Evolutionary conservation across 2,888 invertebrate genomes (phyloP).

Genomic region (Drosophila vallismaia): DNA sequence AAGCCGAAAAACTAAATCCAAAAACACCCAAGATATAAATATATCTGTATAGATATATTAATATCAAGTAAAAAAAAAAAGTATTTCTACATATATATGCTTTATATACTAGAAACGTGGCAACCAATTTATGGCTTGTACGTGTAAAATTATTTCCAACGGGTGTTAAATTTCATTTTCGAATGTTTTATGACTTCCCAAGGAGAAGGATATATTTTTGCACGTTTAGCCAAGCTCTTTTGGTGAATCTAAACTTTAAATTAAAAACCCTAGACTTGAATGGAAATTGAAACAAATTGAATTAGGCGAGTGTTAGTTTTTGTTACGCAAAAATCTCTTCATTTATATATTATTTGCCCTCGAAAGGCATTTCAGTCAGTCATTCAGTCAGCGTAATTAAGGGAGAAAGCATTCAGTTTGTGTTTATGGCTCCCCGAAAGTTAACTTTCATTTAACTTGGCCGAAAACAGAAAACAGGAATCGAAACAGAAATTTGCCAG

Average conservation of each 20-base stretch:
- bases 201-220: background rate
- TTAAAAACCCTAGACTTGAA: too few species aligned
- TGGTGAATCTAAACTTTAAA: too few species aligned
- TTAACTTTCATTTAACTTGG: conserved; percentile 34
- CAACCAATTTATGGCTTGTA: conserved; percentile 45
- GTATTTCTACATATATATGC: background rate
- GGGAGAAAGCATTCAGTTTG: too few species aligned
- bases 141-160: conserved; percentile 30
- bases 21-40: background rate
- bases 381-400: too few species aligned
- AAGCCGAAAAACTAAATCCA: conserved; percentile 23
- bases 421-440: background rate
- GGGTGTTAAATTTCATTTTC: conserved; percentile 24
- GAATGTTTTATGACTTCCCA: conserved; percentile 13
- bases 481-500: conserved; percentile 11
- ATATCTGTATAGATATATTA: background rate
- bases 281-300: too few species aligned
- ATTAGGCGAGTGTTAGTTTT: too few species aligned
- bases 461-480: conserved; percentile 6
- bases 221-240: too few species aligned
- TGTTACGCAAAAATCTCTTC: too few species aligned
- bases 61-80: background rate
- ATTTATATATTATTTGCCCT: too few species aligned
- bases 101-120: conserved; percentile 23
- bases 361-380: too few species aligned